A percentile compares a stretch with the other conserved stretches of the same genome.
phyloP scores from a whole-genome alignment of 2,888 invertebrate species.

The Andrena camellia region DNA sequence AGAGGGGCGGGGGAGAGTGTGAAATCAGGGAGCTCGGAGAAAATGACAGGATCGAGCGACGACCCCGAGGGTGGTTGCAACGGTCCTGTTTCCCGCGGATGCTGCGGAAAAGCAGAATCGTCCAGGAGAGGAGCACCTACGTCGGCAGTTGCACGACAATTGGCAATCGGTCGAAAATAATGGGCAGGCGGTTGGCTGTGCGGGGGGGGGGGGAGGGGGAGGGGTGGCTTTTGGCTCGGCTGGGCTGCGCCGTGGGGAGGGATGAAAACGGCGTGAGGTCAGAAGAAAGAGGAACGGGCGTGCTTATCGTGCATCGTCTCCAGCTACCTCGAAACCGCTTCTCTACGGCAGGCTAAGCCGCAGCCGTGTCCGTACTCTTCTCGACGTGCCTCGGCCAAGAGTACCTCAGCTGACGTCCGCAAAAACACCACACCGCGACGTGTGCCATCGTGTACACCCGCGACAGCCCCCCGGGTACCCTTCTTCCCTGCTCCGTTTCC shows the following conservation, averaged over 20 bases:
- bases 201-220: conserved; percentile 26
- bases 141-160: conserved; percentile 72
- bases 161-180: conserved; percentile 75
- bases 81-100: conserved; percentile 16
- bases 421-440: conserved; percentile 74
- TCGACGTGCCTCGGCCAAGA: conserved; percentile 60
- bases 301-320: conserved; percentile 85
- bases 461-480: conserved; percentile 20
- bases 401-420: conserved; percentile 81
- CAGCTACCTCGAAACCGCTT: conserved; percentile 72
- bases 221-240: conserved; percentile 52
- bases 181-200: conserved; percentile 33
- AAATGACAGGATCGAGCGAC: conserved; percentile 37
- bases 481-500: conserved; percentile 10
- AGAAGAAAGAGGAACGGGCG: conserved; percentile 82
- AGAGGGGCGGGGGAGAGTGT: not conserved
- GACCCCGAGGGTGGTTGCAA: conserved; percentile 2
- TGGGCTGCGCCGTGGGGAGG: conserved; percentile 37
- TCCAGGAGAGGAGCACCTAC: conserved; percentile 46
- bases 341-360: conserved; percentile 57
- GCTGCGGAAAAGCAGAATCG: conserved; percentile 28
- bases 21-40: not conserved
- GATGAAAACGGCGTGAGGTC: conserved; percentile 69
- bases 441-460: conserved; percentile 46
- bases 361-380: conserved; percentile 60